phyloP scores from a whole-genome alignment of 2,113 vertebrate genomes.

The Ammodramus savannarum region DNA sequence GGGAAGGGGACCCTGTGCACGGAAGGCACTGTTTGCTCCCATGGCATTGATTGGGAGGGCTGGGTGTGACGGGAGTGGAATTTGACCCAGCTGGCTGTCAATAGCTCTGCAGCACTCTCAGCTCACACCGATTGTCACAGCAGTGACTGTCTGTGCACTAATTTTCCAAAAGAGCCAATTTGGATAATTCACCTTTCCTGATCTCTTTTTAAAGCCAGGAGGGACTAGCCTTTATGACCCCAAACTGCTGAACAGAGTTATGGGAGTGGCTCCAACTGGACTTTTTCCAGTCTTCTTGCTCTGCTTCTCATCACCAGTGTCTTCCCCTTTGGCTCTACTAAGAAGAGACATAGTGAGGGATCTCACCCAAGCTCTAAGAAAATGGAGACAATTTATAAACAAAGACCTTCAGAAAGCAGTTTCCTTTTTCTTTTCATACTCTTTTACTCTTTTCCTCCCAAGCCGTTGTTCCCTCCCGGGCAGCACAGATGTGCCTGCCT shows the following conservation, averaged over 20 bases:
- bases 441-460: background rate
- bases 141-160: background rate
- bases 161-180: background rate
- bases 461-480: background rate
- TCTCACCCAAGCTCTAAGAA: background rate
- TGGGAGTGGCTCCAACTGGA: background rate
- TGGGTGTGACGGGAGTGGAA: background rate
- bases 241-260: background rate
- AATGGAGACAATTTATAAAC: background rate
- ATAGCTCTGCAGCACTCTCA: background rate
- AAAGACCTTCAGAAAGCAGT: background rate
- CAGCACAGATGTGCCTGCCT: background rate
- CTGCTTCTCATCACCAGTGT: background rate
- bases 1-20: slow-evolving; percentile 52
- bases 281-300: background rate
- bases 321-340: background rate
- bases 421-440: background rate
- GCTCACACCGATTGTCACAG: background rate
- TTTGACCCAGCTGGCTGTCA: background rate
- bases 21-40: background rate
- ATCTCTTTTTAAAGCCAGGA: background rate
- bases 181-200: slow-evolving; percentile 20
- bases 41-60: background rate
- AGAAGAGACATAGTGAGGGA: background rate
- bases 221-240: background rate